Conservation (phyloP, 2,113 vertebrate genomes). For the Oreochromis spilurus region DNA sequence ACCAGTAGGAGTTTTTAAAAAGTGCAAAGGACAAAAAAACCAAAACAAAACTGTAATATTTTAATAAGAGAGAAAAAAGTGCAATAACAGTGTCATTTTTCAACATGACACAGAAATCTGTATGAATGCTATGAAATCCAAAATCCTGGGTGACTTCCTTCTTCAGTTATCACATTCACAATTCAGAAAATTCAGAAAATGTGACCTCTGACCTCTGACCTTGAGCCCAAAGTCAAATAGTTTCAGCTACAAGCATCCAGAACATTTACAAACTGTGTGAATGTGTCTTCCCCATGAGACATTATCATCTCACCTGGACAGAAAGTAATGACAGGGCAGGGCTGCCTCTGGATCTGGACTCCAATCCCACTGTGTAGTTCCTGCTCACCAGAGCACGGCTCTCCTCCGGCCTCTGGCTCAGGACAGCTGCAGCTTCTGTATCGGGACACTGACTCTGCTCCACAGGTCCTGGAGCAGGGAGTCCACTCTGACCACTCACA, state of each 20-base stretch:
- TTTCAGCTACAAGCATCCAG: neutral
- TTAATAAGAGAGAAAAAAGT: neutral
- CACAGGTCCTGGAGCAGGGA: slow-evolving; percentile 79
- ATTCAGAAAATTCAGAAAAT: neutral
- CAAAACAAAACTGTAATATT: neutral
- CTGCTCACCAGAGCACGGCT: slow-evolving; percentile 62
- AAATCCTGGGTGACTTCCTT: neutral
- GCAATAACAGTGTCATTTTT: neutral
- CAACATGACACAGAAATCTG: neutral
- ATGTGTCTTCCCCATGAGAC: accelerated
- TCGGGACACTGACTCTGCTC: slow-evolving; percentile 72
- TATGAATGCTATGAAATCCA: accelerated
- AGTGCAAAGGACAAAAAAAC: neutral
- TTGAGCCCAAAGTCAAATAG: accelerated
- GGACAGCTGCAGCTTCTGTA: slow-evolving; percentile 83
- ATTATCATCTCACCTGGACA: slow-evolving; percentile 75
- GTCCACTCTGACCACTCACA: slow-evolving; percentile 85
- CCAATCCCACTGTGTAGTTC: slow-evolving; percentile 65
- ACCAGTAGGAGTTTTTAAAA: neutral
- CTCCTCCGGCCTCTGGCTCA: slow-evolving; percentile 65
- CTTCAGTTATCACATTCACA: neutral
- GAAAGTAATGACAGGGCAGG: slow-evolving; percentile 69
- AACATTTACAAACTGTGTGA: neutral
- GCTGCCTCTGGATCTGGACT: slow-evolving; percentile 75
- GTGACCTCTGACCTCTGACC: neutral